Percentiles rank a stretch among this genome's conserved stretches.
phyloP scores from a whole-genome alignment of 2,888 invertebrate genomes.

The Drosophila borborema region DNA sequence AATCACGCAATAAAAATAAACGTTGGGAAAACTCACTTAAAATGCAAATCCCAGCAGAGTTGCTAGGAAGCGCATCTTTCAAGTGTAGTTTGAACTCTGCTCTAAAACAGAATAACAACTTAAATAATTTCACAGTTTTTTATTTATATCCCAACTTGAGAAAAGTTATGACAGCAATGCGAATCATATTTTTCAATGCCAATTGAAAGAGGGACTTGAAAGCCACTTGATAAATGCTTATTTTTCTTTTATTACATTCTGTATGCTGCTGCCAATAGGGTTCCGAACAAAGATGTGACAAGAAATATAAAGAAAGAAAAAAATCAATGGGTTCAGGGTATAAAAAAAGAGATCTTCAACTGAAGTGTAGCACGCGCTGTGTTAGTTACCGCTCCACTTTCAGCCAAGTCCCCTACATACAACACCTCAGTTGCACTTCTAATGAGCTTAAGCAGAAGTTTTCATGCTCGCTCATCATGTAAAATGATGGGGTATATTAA shows the following conservation, averaged over 20 bases:
- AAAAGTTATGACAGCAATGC: constrained; percentile 36
- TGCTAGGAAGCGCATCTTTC: background rate
- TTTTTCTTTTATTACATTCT: constrained; percentile 1
- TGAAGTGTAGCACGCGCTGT: constrained; percentile 42
- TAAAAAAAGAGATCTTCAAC: constrained; percentile 15
- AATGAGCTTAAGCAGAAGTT: constrained; percentile 53
- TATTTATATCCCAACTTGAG: constrained; percentile 6
- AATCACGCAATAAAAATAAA: background rate
- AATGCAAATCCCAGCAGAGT: constrained; percentile 8
- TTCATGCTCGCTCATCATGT: background rate
- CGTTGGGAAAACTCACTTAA: background rate
- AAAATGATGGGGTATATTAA: background rate
- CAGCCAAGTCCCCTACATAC: background rate
- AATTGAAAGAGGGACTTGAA: constrained; percentile 30
- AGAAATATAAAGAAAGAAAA: constrained; percentile 25
- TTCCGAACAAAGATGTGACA: constrained; percentile 24
- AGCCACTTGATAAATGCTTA: constrained; percentile 38
- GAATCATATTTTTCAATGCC: constrained; percentile 32
- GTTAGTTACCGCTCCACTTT: constrained; percentile 26
- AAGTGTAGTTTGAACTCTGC: constrained; percentile 3
- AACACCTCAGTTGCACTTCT: constrained; percentile 18
- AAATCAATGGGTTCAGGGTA: too few relatives aligned
- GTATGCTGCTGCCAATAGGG: constrained; percentile 7
- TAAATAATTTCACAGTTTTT: constrained; percentile 13
- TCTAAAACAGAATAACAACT: constrained; percentile 2